Percentiles rank a stretch among this genome's conserved stretches.
These are phyloP conservation scores for Tanypteryx hageni DNA, from an alignment of 2,888 invertebrate genomes.

Conservation along the genomic window DNA sequence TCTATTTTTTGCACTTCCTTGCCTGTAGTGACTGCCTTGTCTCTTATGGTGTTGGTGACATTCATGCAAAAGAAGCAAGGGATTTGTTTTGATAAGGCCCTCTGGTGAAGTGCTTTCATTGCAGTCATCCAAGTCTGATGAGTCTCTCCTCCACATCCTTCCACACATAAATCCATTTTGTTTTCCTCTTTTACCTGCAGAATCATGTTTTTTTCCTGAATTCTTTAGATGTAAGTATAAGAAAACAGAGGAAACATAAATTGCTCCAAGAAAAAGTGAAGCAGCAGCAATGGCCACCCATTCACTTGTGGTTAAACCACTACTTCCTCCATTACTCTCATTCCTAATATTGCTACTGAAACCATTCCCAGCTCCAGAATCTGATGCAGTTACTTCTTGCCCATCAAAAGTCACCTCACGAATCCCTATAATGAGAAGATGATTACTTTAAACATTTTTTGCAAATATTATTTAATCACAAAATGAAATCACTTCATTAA, in stretches of 20 bases:
- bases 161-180: slow-evolving; percentile 66
- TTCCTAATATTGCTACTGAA: not conserved
- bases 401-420: slow-evolving; percentile 88
- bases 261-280: slow-evolving; percentile 89
- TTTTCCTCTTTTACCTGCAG: slow-evolving; percentile 72
- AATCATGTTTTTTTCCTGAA: slow-evolving; percentile 72
- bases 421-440: slow-evolving; percentile 79
- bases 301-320: slow-evolving; percentile 84
- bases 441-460: too few species aligned
- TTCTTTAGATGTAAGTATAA: slow-evolving; percentile 84
- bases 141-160: slow-evolving; percentile 59
- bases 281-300: slow-evolving; percentile 91
- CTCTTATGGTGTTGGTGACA: slow-evolving; percentile 46
- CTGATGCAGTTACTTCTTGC: slow-evolving; percentile 78
- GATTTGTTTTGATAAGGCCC: slow-evolving; percentile 52
- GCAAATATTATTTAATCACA: too few species aligned
- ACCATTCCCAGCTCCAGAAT: slow-evolving; percentile 12
- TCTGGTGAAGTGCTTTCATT: slow-evolving; percentile 36
- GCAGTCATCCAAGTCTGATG: slow-evolving; percentile 22
- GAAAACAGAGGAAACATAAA: slow-evolving; percentile 91
- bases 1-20: slow-evolving; percentile 37
- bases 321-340: slow-evolving; percentile 33
- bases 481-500: too few species aligned
- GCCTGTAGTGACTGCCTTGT: slow-evolving; percentile 30
- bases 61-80: slow-evolving; percentile 47